Percentiles rank a stretch among this genome's conserved stretches.
phyloP scores from a whole-genome alignment of 1,140 invertebrate genomes.

The Diachasmimorpha longicaudata region DNA sequence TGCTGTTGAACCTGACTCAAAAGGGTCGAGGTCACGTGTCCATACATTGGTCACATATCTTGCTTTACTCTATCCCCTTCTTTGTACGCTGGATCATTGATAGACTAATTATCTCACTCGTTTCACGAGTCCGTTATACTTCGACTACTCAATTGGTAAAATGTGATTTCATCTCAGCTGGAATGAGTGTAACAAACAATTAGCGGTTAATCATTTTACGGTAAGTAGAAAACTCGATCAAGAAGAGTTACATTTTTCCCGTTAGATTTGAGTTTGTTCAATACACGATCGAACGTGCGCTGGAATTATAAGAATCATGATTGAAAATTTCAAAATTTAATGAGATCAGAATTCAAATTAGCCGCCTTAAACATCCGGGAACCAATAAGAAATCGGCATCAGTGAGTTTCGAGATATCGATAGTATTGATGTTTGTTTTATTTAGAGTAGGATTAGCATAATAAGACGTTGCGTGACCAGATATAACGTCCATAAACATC shows the following conservation, averaged over 20 bases:
- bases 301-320: too few species aligned
- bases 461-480: too few species aligned
- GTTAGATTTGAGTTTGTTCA: not conserved
- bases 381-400: too few species aligned
- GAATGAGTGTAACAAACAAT: not conserved
- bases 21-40: constrained; percentile 28
- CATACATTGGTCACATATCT: not conserved
- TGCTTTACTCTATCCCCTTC: not conserved
- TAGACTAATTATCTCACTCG: not conserved
- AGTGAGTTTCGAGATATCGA: too few species aligned
- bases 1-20: constrained; percentile 35
- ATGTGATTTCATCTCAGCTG: not conserved
- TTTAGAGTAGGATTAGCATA: too few species aligned
- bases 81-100: constrained; percentile 1
- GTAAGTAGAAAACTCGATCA: not conserved
- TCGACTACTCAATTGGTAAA: not conserved
- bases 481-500: too few species aligned
- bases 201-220: not conserved
- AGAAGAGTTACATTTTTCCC: not conserved
- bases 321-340: too few species aligned
- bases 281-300: too few species aligned
- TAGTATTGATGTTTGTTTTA: too few species aligned
- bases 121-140: not conserved
- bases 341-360: too few species aligned
- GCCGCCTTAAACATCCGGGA: too few species aligned